Base-by-base conservation (phyloP, 2,113 vertebrate genomes). In the Crotalus horridus region DNA sequence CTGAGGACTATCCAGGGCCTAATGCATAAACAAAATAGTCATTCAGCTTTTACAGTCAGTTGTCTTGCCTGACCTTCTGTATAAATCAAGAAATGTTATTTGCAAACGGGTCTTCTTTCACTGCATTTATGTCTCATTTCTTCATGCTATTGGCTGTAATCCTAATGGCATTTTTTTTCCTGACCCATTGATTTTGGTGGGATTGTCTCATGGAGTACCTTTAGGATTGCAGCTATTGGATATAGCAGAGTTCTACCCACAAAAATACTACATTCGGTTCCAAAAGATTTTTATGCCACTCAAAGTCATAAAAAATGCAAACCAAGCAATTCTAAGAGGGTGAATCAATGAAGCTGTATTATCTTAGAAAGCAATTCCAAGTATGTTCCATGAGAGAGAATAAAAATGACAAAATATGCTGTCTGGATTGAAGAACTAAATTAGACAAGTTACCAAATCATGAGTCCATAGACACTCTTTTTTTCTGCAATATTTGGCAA, bases 21-120 rank as follows among this genome's bases (percentile, higher is more conserved):
- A 88, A 87, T 6, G 0, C 74, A 93, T 59, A 0, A 0, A 0
- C 0, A 48, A n/a, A n/a, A 39, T 2, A 4, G 17, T 15, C 54
- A 85, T 58, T 91, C 24, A 90, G 91, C 29, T 0, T 0, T 85
- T 24, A 91, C 0, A 5, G 3, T 39, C 92, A 94, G 87, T 90
- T 54, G 53, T 13, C 11, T 94, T 93, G 17, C 93, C 93, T 96
- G 56, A 89, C 56, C 91, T 94, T 91, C 85, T 90, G 86, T 89
- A 64, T 89, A 95, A 93, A 95, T 87, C 90, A 43, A 0, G 90
- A 43, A 90, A 5, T 53, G 17, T 88, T 91, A 85, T 3, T 74
- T 94, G 88, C 89, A 93, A 87, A 1, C 85, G 13, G 54, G 39
- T 94, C 92, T 95, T 95, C 61, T 87, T 94, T 90, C 81, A 88